phyloP scores from a whole-genome alignment of 1,140 invertebrate species.

The Zaprionus nigranus region DNA sequence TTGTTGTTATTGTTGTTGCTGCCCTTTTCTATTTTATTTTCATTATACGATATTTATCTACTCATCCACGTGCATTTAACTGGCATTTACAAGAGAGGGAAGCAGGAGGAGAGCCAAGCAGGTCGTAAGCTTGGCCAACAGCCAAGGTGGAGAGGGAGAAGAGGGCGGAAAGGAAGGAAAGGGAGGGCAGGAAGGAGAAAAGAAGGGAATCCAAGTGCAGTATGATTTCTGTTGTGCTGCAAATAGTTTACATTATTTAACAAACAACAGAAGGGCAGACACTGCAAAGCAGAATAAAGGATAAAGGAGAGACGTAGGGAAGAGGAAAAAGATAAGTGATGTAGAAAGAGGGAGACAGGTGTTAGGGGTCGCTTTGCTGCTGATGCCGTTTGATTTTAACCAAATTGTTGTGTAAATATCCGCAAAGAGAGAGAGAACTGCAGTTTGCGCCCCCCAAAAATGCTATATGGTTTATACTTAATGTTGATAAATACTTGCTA shows the following conservation, averaged over 20 bases:
- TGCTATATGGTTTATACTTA: not conserved
- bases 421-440: slow-evolving; percentile 31
- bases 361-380: slow-evolving; percentile 1
- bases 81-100: slow-evolving; percentile 54
- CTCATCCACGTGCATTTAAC: slow-evolving; percentile 80
- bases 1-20: slow-evolving; percentile 39
- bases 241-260: slow-evolving; percentile 73
- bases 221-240: slow-evolving; percentile 66
- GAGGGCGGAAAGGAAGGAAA: slow-evolving; percentile 4
- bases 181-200: slow-evolving; percentile 42
- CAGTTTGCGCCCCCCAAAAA: slow-evolving; percentile 10
- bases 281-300: too few species aligned
- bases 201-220: slow-evolving; percentile 7
- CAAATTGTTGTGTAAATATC: slow-evolving; percentile 66
- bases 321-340: not conserved
- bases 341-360: not conserved
- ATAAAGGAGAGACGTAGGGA: too few species aligned
- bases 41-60: slow-evolving; percentile 83
- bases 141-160: not conserved
- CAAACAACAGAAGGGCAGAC: slow-evolving; percentile 41
- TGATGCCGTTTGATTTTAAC: slow-evolving; percentile 59
- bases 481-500: not conserved
- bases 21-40: slow-evolving; percentile 75
- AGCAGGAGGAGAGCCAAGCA: not conserved
- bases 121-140: not conserved